Percentiles rank a stretch among this genome's conserved stretches.
Conservation (phyloP, 2,888 invertebrate genomes). For the Conus canariensis region DNA sequence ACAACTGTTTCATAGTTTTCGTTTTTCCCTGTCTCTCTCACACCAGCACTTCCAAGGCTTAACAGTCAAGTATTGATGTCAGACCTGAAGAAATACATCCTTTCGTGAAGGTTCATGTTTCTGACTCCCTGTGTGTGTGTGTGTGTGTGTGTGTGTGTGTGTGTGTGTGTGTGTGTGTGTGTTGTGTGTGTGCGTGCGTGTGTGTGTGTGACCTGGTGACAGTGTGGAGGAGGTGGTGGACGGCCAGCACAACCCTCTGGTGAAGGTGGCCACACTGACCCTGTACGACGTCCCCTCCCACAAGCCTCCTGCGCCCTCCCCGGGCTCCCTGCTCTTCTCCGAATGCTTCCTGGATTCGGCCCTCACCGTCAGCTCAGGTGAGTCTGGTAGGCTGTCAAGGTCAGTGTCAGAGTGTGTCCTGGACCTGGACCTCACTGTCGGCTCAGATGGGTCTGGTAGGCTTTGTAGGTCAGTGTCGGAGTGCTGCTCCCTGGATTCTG, state of each 20-base stretch:
- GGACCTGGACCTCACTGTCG: constrained; percentile 58
- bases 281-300: constrained; percentile 69
- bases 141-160: background rate
- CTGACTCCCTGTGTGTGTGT: too few relatives aligned
- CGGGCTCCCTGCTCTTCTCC: constrained; percentile 71
- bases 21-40: too few relatives aligned
- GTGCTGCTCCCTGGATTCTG: too few relatives aligned
- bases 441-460: background rate
- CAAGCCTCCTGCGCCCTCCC: constrained; percentile 48
- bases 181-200: background rate
- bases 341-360: constrained; percentile 75
- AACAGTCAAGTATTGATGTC: too few relatives aligned
- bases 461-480: background rate
- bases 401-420: constrained; percentile 69
- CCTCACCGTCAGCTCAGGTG: constrained; percentile 63
- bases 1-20: too few relatives aligned
- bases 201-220: background rate
- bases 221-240: constrained; percentile 43
- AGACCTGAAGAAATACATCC: too few relatives aligned
- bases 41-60: too few relatives aligned
- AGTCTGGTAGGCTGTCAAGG: background rate
- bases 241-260: constrained; percentile 50
- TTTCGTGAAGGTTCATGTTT: too few relatives aligned
- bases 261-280: constrained; percentile 63
- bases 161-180: constrained; percentile 10